A percentile compares a stretch with the other conserved stretches of the same genome.
These are phyloP conservation scores for Noctuana brunneofusca DNA, from an alignment of 2,888 invertebrate genomes.

Conservation along the genomic window DNA sequence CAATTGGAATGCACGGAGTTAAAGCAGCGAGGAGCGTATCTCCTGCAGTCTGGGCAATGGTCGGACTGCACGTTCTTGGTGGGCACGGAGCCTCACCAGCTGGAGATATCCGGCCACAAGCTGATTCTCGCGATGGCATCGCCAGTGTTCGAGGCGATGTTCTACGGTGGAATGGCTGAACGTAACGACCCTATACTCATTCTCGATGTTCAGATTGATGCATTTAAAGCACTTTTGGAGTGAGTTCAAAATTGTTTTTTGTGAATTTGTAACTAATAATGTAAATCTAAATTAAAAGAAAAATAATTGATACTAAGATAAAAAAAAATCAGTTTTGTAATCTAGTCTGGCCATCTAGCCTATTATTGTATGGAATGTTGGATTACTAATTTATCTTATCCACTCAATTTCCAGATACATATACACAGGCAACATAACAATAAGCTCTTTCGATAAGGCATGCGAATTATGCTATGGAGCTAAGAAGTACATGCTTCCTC, in stretches of 20 bases:
- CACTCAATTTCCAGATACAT: conserved; percentile 84
- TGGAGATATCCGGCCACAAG: conserved; percentile 89
- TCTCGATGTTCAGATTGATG: conserved; percentile 92
- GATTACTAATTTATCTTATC: not conserved
- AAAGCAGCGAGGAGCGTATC: conserved; percentile 87
- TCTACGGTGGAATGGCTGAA: conserved; percentile 92
- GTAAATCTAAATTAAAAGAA: too few species aligned
- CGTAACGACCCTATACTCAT: conserved; percentile 90
- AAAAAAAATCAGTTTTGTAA: too few species aligned
- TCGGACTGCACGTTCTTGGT: conserved; percentile 92
- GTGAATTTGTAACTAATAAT: too few species aligned
- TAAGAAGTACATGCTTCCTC: conserved; percentile 93
- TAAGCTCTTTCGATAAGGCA: conserved; percentile 92
- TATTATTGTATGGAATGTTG: too few species aligned
- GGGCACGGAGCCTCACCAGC: conserved; percentile 89
- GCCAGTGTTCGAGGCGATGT: conserved; percentile 95
- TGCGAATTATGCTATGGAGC: conserved; percentile 94
- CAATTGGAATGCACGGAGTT: conserved; percentile 88
- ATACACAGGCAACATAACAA: conserved; percentile 91
- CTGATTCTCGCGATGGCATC: conserved; percentile 93
- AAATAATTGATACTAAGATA: too few species aligned
- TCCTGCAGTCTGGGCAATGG: conserved; percentile 92
- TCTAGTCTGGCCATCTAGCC: too few species aligned
- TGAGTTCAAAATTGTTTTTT: conserved; percentile 67
- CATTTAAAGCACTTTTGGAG: conserved; percentile 91